Percentiles rank a stretch among this genome's conserved stretches.
phyloP scores from a whole-genome alignment of 2,113 vertebrate species.

The Limnothrissa miodon region DNA sequence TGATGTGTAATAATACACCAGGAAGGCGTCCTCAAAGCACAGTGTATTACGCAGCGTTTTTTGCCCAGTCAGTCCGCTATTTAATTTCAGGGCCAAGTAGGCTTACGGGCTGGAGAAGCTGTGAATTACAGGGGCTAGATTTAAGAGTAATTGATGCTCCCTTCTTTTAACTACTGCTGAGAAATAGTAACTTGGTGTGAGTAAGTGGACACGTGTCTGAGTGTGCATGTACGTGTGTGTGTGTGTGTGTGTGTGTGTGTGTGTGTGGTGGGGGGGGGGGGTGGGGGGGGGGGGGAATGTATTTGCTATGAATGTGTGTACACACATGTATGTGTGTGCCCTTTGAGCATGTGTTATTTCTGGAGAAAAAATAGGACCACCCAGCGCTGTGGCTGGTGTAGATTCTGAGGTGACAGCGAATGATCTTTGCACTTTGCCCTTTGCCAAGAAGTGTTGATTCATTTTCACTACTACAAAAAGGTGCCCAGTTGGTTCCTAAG shows the following conservation, averaged over 20 bases:
- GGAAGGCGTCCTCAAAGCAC: neutral
- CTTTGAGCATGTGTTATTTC: neutral
- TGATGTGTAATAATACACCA: slow-evolving; percentile 14
- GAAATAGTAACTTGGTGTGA: neutral
- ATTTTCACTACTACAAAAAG: neutral
- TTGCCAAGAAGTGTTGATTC: slow-evolving; percentile 6
- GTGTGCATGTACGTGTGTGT: neutral
- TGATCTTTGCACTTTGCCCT: slow-evolving; percentile 18
- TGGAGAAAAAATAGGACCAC: neutral
- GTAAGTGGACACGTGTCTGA: neutral
- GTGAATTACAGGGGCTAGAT: neutral
- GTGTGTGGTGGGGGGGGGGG: neutral
- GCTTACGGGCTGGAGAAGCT: neutral
- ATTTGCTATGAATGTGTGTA: neutral
- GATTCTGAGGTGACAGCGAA: neutral
- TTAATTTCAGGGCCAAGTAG: neutral
- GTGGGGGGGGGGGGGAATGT: neutral
- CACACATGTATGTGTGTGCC: neutral
- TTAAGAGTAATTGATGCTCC: neutral
- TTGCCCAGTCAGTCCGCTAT: slow-evolving; percentile 11
- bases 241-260: slow-evolving; percentile 6
- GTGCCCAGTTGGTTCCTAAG: neutral
- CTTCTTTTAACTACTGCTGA: neutral
- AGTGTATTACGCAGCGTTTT: neutral
- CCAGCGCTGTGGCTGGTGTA: neutral